Conservation (phyloP, 1,140 invertebrate species). For the Drosophila asahinai region DNA sequence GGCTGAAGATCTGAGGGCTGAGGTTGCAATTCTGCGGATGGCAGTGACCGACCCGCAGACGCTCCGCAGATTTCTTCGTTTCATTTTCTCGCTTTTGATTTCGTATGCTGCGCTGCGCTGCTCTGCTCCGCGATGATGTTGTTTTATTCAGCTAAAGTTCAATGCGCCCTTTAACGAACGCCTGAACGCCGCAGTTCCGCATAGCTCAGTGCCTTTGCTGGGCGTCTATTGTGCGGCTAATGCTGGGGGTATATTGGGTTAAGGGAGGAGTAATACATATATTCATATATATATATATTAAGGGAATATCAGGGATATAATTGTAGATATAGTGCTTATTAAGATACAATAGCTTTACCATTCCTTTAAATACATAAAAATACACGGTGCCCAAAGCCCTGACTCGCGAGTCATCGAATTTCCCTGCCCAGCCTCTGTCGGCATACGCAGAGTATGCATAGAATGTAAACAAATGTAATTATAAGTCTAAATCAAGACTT, state of each 20-base stretch:
- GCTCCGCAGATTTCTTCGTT: constrained; percentile 41
- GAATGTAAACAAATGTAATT: too few relatives aligned
- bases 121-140: constrained; percentile 6
- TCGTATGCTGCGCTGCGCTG: constrained; percentile 12
- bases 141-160: constrained; percentile 62
- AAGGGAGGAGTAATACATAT: too few relatives aligned
- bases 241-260: constrained; percentile 6
- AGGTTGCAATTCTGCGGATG: constrained; percentile 32
- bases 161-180: constrained; percentile 65
- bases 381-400: too few relatives aligned
- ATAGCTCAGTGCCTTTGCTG: constrained; percentile 42
- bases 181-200: constrained; percentile 56
- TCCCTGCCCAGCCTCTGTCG: too few relatives aligned
- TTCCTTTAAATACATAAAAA: too few relatives aligned
- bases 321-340: too few relatives aligned
- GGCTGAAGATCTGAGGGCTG: constrained; percentile 17
- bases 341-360: too few relatives aligned
- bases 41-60: constrained; percentile 73
- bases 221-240: neutral
- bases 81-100: constrained; percentile 26
- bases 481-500: too few relatives aligned
- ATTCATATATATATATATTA: neutral
- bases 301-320: too few relatives aligned
- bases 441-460: too few relatives aligned
- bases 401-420: too few relatives aligned